Evolutionary conservation across 2,888 invertebrate genomes (phyloP).

Genomic region (Lysandra bellargus): DNA sequence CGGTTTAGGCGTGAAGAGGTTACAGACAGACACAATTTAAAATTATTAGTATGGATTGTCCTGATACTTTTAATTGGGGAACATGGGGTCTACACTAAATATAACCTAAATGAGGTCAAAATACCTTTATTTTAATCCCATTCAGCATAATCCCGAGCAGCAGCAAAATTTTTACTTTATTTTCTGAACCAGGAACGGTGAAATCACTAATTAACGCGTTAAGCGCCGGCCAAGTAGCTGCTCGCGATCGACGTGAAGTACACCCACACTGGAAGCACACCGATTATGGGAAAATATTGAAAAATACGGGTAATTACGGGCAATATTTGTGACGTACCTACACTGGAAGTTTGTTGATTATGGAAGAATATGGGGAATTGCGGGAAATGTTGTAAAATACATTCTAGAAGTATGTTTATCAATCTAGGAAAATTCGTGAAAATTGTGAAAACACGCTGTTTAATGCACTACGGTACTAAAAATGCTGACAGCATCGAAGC

Average conservation of each 20-base stretch:
- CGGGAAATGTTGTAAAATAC: too few species aligned
- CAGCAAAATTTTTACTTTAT: background rate
- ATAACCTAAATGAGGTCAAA: background rate
- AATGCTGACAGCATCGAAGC: too few species aligned
- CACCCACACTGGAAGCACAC: conserved; percentile 55
- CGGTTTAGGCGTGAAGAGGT: too few species aligned
- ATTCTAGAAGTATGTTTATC: too few species aligned
- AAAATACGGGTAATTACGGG: background rate
- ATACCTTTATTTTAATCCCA: background rate
- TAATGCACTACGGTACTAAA: too few species aligned
- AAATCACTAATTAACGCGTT: background rate
- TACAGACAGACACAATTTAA: too few species aligned
- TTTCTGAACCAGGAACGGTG: background rate
- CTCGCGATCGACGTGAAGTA: conserved; percentile 55
- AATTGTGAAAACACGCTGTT: too few species aligned
- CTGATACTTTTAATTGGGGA: too few species aligned
- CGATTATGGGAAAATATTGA: background rate
- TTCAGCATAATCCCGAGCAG: background rate
- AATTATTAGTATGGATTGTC: too few species aligned
- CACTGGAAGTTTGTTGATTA: background rate
- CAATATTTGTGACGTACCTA: background rate
- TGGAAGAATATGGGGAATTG: too few species aligned
- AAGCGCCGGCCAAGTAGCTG: conserved; percentile 45
- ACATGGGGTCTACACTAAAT: too few species aligned
- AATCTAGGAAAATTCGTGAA: too few species aligned